A percentile compares a stretch with the other conserved stretches of the same genome.
phyloP scores from a whole-genome alignment of 2,888 invertebrate species.

The Glyphotaelius pellucidus region DNA sequence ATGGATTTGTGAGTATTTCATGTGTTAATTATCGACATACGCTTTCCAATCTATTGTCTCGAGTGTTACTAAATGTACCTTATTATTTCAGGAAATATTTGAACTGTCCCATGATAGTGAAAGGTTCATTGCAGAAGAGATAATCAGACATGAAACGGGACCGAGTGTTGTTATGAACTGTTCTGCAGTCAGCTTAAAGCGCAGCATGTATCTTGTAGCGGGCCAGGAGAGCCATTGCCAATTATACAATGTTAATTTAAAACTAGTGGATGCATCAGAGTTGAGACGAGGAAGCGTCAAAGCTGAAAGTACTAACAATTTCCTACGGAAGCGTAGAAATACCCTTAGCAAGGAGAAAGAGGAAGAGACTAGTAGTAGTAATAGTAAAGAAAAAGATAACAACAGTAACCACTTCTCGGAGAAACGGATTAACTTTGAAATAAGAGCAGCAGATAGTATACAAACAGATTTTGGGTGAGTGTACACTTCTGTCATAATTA shows the following conservation, averaged over 20 bases:
- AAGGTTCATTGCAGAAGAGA: conserved; percentile 90
- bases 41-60: not conserved
- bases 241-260: conserved; percentile 84
- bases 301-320: conserved; percentile 73
- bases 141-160: conserved; percentile 92
- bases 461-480: conserved; percentile 89
- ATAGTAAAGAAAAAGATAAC: conserved; percentile 72
- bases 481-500: not conserved
- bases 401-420: conserved; percentile 73
- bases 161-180: conserved; percentile 95
- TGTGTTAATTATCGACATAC: conserved; percentile 49
- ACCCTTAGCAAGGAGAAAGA: conserved; percentile 78
- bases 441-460: conserved; percentile 87
- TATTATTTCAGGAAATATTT: conserved; percentile 88
- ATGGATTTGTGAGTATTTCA: conserved; percentile 91
- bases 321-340: conserved; percentile 74
- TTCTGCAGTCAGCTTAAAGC: conserved; percentile 84
- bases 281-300: conserved; percentile 78
- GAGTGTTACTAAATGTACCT: not conserved
- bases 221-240: conserved; percentile 96
- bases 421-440: conserved; percentile 84
- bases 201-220: conserved; percentile 88
- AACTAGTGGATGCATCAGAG: conserved; percentile 78
- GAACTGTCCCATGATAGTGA: conserved; percentile 91
- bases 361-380: conserved; percentile 55